A percentile compares a stretch with the other conserved stretches of the same genome.
phyloP scores from a whole-genome alignment of 1,140 invertebrate species.

The Melanaphis sacchari region DNA sequence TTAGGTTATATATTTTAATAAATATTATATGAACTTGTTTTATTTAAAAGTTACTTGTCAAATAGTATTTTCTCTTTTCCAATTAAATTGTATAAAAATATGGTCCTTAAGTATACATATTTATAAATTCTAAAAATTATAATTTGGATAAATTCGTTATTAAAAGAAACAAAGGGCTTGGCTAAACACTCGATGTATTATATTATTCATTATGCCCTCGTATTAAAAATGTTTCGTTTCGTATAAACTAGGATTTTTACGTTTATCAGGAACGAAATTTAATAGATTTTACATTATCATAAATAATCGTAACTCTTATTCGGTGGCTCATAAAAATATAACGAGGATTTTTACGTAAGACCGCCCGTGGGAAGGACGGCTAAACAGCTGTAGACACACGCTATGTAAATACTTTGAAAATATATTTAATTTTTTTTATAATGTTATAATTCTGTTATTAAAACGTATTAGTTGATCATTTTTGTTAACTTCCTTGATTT shows the following conservation, averaged over 20 bases:
- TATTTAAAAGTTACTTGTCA: neutral
- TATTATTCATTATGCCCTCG: neutral
- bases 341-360: constrained; percentile 8
- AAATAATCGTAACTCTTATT: neutral
- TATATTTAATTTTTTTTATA: neutral
- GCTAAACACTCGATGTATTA: too few species aligned
- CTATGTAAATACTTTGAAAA: neutral
- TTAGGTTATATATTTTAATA: neutral
- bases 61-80: neutral
- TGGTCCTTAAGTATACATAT: neutral
- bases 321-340: neutral
- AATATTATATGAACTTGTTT: neutral
- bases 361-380: neutral
- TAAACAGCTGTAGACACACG: neutral
- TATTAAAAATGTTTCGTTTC: neutral
- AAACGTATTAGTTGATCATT: neutral
- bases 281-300: neutral
- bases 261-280: neutral
- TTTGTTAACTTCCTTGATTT: neutral
- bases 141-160: neutral
- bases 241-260: neutral
- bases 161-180: neutral
- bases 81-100: neutral
- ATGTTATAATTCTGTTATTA: constrained; percentile 2
- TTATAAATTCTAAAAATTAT: neutral